phyloP scores from a whole-genome alignment of 2,888 invertebrate genomes.

The Ochropacha duplaris region DNA sequence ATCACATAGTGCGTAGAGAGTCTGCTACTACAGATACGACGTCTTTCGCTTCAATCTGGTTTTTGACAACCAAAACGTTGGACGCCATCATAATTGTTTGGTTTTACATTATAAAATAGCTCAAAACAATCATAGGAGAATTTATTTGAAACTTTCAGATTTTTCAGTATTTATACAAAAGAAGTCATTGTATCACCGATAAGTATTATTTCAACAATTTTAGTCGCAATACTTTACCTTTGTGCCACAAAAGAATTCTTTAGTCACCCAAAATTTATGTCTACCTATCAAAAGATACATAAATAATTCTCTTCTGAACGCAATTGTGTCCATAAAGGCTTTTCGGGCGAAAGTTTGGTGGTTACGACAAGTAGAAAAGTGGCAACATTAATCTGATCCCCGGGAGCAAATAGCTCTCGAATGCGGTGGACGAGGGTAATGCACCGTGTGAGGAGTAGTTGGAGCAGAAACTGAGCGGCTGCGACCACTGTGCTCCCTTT shows the following conservation, averaged over 20 bases:
- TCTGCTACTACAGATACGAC: not conserved
- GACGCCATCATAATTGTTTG: not conserved
- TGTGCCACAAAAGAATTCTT: not conserved
- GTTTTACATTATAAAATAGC: not conserved
- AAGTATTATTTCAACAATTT: not conserved
- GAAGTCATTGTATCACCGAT: not conserved
- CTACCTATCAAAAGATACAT: not conserved
- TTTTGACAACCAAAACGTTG: not conserved
- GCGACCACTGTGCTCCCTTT: slow-evolving; percentile 42
- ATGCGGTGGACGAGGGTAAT: slow-evolving; percentile 77
- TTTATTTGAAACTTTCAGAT: not conserved
- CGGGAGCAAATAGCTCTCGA: slow-evolving; percentile 75
- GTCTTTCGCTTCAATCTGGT: not conserved
- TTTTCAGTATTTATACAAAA: not conserved
- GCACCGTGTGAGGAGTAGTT: slow-evolving; percentile 73
- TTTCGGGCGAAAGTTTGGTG: slow-evolving; percentile 49
- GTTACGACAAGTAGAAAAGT: slow-evolving; percentile 77
- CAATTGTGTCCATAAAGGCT: slow-evolving; percentile 35
- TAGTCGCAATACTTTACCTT: not conserved
- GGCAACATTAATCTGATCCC: slow-evolving; percentile 80
- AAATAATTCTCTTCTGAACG: slow-evolving; percentile 15
- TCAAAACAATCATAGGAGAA: not conserved
- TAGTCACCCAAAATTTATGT: not conserved
- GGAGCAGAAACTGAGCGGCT: slow-evolving; percentile 67
- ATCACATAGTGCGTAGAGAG: not conserved